Percentiles rank a stretch among this genome's conserved stretches.
Conservation (phyloP, 1,140 invertebrate species). For the Macrocentrus cingulum region DNA sequence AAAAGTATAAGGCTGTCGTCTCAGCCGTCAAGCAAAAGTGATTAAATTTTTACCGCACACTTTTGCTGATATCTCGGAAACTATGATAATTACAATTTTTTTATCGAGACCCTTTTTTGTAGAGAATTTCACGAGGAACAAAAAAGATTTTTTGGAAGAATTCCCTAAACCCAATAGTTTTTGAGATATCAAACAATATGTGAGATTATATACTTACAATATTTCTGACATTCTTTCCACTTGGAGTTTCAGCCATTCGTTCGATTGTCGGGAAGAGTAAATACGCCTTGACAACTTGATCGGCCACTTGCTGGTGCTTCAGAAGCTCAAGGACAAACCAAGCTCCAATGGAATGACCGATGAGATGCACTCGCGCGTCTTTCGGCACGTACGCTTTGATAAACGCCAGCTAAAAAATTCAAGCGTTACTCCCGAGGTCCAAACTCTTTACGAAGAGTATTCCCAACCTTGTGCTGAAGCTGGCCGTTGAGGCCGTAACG, state of each 20-base stretch:
- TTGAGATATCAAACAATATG: no score
- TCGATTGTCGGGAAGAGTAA: slow-evolving; percentile 84
- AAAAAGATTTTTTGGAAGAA: no score
- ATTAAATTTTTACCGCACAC: no score
- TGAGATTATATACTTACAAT: slow-evolving; percentile 47
- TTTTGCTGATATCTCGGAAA: no score
- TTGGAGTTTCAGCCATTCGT: slow-evolving; percentile 70
- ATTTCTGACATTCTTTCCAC: slow-evolving; percentile 66
- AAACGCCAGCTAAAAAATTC: slow-evolving; percentile 63
- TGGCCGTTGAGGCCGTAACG: slow-evolving; percentile 74
- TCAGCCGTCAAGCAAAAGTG: no score
- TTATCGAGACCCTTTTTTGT: no score
- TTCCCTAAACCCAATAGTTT: no score
- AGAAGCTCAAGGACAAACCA: slow-evolving; percentile 79
- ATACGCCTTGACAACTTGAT: slow-evolving; percentile 63
- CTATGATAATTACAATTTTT: slow-evolving; percentile 13
- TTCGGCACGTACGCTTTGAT: slow-evolving; percentile 71
- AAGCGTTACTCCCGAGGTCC: slow-evolving; percentile 6
- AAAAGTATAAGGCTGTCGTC: no score
- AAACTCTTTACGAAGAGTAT: background rate
- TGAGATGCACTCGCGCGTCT: slow-evolving; percentile 69
- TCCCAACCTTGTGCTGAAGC: slow-evolving; percentile 70
- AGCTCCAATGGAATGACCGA: slow-evolving; percentile 84
- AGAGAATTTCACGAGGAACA: no score
- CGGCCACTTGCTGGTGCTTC: slow-evolving; percentile 58